phyloP scores from a whole-genome alignment of 2,797 vertebrate species.

The Muraenolepis orangiensis region DNA sequence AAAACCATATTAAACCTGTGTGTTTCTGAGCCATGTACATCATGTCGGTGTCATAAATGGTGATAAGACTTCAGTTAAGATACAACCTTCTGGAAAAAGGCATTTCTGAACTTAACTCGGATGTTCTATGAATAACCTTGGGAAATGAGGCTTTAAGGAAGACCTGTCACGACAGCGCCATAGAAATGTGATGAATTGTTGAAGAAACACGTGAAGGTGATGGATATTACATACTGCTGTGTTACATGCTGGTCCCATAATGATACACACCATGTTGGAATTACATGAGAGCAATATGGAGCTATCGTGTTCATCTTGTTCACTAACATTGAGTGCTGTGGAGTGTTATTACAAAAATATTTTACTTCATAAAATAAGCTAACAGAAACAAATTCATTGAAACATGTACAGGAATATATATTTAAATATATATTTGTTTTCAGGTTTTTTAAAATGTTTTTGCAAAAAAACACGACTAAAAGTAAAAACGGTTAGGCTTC shows the following conservation, averaged over 20 bases:
- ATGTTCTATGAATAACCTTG: background rate
- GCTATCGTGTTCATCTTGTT: background rate
- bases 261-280: background rate
- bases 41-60: background rate
- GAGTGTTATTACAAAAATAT: background rate
- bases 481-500: background rate
- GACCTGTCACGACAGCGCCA: background rate
- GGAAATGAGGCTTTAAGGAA: conserved; percentile 2
- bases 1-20: background rate
- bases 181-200: background rate
- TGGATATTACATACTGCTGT: background rate
- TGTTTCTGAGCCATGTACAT: background rate
- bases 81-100: background rate
- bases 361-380: background rate
- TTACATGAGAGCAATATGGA: no score
- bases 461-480: background rate
- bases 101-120: background rate
- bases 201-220: background rate
- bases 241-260: background rate
- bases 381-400: background rate
- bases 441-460: background rate
- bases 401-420: background rate
- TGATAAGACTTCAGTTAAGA: background rate
- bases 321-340: no score
- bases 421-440: background rate